phyloP scores from a whole-genome alignment of 2,888 invertebrate genomes.

The Cantharis rustica region DNA sequence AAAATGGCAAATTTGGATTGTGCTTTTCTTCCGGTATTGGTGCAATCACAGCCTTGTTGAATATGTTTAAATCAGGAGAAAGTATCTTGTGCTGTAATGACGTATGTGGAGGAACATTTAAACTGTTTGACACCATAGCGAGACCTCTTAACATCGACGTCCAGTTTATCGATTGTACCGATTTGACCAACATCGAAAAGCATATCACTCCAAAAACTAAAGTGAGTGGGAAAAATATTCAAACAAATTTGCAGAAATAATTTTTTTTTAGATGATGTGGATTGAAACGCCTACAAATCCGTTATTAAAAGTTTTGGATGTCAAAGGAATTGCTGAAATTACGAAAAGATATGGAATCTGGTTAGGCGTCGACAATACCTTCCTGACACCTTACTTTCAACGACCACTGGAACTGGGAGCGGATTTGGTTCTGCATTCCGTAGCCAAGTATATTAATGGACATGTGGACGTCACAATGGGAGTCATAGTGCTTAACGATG shows the following conservation, averaged over 20 bases:
- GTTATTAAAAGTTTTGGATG: conserved; percentile 79
- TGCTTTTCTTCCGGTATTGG: conserved; percentile 87
- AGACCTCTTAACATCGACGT: conserved; percentile 67
- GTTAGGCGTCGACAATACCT: conserved; percentile 38
- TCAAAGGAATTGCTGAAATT: conserved; percentile 67
- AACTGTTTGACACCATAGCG: conserved; percentile 59
- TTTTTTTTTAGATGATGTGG: conserved; percentile 73
- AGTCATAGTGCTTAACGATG: conserved; percentile 32
- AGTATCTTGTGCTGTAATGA: conserved; percentile 89
- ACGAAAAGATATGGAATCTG: conserved; percentile 55
- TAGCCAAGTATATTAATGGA: conserved; percentile 43
- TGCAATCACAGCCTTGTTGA: conserved; percentile 73
- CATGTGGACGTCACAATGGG: conserved; percentile 44
- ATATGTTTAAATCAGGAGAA: conserved; percentile 78
- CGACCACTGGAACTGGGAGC: conserved; percentile 42
- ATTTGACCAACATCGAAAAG: conserved; percentile 64
- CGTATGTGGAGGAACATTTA: conserved; percentile 87
- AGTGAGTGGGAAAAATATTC: conserved; percentile 58
- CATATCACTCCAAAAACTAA: conserved; percentile 79
- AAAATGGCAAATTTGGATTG: conserved; percentile 79
- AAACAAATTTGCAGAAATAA: neutral
- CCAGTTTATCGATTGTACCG: conserved; percentile 76
- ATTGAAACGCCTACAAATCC: conserved; percentile 93
- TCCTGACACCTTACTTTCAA: conserved; percentile 39
- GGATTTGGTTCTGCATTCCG: conserved; percentile 41